Conservation (phyloP, 1,140 invertebrate species). For the Papilio xuthus region DNA sequence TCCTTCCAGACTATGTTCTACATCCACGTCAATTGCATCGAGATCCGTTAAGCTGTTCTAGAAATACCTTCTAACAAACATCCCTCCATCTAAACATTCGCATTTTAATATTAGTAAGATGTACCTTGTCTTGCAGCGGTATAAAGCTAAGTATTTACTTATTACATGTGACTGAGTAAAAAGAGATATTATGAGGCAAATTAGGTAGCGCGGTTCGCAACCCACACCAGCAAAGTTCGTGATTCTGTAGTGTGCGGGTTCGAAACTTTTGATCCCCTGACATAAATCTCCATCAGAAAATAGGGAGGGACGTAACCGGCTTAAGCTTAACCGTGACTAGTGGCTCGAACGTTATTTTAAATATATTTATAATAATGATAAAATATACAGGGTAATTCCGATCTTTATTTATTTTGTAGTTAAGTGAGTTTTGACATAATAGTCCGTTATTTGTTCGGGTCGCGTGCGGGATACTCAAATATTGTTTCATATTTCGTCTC, state of each 20-base stretch:
- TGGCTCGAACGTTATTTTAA: conserved; percentile 68
- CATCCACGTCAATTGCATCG: too few relatives aligned
- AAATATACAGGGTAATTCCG: conserved; percentile 72
- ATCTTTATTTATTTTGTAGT: conserved; percentile 67
- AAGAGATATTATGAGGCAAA: conserved; percentile 48
- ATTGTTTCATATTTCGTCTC: conserved; percentile 71
- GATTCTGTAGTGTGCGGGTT: conserved; percentile 47
- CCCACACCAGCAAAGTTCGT: conserved; percentile 27
- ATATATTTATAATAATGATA: conserved; percentile 77
- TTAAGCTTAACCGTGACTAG: conserved; percentile 78
- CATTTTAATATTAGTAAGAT: too few relatives aligned
- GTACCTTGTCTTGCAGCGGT: conserved; percentile 19
- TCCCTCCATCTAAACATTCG: too few relatives aligned
- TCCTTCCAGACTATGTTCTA: too few relatives aligned
- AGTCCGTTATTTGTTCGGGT: conserved; percentile 53
- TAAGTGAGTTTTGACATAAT: conserved; percentile 67
- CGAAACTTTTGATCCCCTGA: conserved; percentile 79
- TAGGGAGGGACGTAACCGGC: conserved; percentile 78
- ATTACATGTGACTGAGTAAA: conserved; percentile 54
- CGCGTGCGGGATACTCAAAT: conserved; percentile 59
- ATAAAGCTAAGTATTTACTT: conserved; percentile 50
- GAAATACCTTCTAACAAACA: too few relatives aligned
- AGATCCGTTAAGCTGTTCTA: too few relatives aligned
- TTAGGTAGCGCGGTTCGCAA: conserved; percentile 47
- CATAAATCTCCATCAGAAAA: conserved; percentile 81